phyloP scores from a whole-genome alignment of 2,797 vertebrate genomes.

The Austrolebias charrua region DNA sequence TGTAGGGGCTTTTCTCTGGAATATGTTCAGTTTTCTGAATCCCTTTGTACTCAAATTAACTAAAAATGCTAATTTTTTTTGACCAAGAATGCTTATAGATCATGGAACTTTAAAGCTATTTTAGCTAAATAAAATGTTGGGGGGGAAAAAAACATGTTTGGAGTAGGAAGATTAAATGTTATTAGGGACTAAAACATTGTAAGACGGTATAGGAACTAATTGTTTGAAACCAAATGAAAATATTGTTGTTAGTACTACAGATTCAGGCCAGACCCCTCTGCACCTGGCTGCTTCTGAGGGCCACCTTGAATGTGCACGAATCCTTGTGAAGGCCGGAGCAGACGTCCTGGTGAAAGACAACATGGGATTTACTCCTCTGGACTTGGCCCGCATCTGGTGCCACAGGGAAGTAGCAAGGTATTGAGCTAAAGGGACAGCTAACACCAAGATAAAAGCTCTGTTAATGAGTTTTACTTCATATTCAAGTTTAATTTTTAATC shows the following conservation, averaged over 20 bases:
- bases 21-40: background rate
- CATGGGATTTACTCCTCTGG: conserved; percentile 65
- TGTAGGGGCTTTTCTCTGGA: conserved; percentile 40
- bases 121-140: too few relatives aligned
- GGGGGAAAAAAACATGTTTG: too few relatives aligned
- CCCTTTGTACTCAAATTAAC: background rate
- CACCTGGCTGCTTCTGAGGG: conserved; percentile 73
- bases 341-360: conserved; percentile 57
- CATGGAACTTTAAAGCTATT: too few relatives aligned
- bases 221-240: background rate
- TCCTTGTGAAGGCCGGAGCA: conserved; percentile 63
- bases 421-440: background rate
- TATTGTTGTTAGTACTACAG: conserved; percentile 51
- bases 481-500: background rate
- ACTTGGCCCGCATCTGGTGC: conserved; percentile 64
- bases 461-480: background rate
- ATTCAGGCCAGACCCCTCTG: conserved; percentile 64
- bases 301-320: conserved; percentile 58
- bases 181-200: too few relatives aligned
- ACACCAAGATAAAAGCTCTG: background rate
- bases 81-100: too few relatives aligned
- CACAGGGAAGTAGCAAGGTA: conserved; percentile 66
- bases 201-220: too few relatives aligned
- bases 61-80: too few relatives aligned
- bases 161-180: too few relatives aligned